These are phyloP conservation scores for Cheilosia variabilis DNA, from an alignment of 2,888 invertebrate species.

Conservation along the genomic window DNA sequence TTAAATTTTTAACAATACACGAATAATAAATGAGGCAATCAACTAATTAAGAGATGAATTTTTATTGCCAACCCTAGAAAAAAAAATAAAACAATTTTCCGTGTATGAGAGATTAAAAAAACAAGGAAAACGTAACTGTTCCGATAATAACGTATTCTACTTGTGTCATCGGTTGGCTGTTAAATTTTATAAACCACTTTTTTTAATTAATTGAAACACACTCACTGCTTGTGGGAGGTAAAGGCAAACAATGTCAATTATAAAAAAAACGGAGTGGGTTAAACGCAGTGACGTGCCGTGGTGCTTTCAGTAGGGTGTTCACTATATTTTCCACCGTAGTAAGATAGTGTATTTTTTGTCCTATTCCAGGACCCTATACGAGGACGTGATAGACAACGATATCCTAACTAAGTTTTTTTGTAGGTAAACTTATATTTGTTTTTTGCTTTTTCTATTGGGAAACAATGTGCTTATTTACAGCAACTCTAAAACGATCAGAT, in stretches of 20 bases:
- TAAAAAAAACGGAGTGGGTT: not conserved
- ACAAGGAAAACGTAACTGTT: slow-evolving; percentile 7
- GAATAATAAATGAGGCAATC: slow-evolving; percentile 38
- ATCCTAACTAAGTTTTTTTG: no score
- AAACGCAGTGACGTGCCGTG: no score
- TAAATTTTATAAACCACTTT: slow-evolving; percentile 9
- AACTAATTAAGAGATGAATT: slow-evolving; percentile 8
- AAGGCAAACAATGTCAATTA: not conserved
- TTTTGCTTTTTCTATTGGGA: no score
- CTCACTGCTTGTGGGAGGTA: slow-evolving; percentile 6
- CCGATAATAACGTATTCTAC: slow-evolving; percentile 23
- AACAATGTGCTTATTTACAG: no score
- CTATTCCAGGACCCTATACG: no score
- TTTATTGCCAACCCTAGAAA: not conserved
- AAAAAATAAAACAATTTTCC: no score
- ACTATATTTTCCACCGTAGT: no score
- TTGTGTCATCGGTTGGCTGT: slow-evolving; percentile 20
- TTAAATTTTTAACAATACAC: not conserved
- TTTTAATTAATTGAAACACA: slow-evolving; percentile 36
- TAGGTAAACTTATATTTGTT: no score
- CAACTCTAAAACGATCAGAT: no score
- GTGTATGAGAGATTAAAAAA: not conserved
- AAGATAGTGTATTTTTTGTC: no score
- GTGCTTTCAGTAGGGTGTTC: no score
- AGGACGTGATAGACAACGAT: no score